Evolutionary conservation across 2,797 vertebrate genomes (phyloP).

Genomic region (Diplodus sargus): DNA sequence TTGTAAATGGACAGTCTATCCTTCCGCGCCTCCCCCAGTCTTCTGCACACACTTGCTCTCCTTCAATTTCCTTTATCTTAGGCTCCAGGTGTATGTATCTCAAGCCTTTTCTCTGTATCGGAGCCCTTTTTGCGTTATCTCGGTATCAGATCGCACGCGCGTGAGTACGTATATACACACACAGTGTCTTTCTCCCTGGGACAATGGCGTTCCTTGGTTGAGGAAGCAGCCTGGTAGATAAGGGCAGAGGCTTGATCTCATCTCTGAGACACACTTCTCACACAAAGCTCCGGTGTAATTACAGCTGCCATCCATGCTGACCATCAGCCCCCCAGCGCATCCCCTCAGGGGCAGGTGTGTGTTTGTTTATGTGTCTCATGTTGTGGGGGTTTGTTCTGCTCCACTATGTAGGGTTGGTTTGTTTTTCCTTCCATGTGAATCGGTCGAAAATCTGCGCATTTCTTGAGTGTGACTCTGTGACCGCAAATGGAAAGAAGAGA

Average conservation of each 20-base stretch:
- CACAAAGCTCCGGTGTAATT: slow-evolving; percentile 64
- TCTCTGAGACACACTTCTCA: slow-evolving; percentile 50
- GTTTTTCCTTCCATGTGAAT: background rate
- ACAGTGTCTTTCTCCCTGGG: slow-evolving; percentile 31
- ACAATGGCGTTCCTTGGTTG: slow-evolving; percentile 51
- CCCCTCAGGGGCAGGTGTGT: slow-evolving; percentile 2
- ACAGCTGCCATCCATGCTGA: slow-evolving; percentile 51
- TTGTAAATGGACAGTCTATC: slow-evolving; percentile 60
- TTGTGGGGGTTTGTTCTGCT: slow-evolving; percentile 10
- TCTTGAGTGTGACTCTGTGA: slow-evolving; percentile 2
- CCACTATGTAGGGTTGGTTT: background rate
- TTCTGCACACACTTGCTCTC: slow-evolving; percentile 24
- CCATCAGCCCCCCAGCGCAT: slow-evolving; percentile 35
- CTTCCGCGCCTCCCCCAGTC: slow-evolving; percentile 28
- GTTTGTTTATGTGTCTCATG: slow-evolving; percentile 2
- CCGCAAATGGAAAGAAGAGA: background rate
- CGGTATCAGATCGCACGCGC: slow-evolving; percentile 9
- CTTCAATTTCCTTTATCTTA: slow-evolving; percentile 57
- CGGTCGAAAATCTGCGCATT: background rate
- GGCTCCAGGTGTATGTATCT: slow-evolving; percentile 17
- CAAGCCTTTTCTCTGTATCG: slow-evolving; percentile 21
- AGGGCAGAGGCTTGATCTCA: slow-evolving; percentile 59
- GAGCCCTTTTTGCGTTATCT: slow-evolving; percentile 47
- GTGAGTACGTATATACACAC: background rate
- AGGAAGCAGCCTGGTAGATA: slow-evolving; percentile 62